phyloP scores from a whole-genome alignment of 2,888 invertebrate species.

The Ectobius pallidus region DNA sequence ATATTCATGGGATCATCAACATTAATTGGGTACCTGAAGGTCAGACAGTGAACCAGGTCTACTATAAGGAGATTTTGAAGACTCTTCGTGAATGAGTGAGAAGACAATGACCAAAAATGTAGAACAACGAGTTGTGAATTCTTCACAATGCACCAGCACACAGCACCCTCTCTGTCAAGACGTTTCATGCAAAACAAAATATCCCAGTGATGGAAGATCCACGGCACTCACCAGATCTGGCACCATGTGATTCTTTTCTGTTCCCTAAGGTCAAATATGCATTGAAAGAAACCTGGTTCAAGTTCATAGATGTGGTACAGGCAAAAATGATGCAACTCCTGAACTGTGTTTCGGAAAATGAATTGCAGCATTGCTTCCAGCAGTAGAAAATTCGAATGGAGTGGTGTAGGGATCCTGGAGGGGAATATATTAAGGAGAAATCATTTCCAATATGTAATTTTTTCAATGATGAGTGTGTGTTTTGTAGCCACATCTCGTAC shows the following conservation, averaged over 20 bases:
- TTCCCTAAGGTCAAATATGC: constrained; percentile 1
- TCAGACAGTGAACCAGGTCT: background rate
- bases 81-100: background rate
- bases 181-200: background rate
- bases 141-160: background rate
- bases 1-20: background rate
- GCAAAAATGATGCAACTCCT: constrained; percentile 9
- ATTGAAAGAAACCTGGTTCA: background rate
- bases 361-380: background rate
- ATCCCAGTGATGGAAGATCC: constrained; percentile 2
- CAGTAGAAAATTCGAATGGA: too few relatives aligned
- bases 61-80: constrained; percentile 2
- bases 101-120: background rate
- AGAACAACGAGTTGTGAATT: background rate
- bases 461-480: too few relatives aligned
- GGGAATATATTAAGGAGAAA: too few relatives aligned
- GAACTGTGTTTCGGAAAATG: background rate
- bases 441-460: too few relatives aligned
- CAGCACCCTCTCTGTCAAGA: background rate
- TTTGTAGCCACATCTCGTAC: background rate
- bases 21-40: background rate
- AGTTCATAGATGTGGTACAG: background rate
- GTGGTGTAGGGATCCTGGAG: too few relatives aligned
- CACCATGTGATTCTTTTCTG: constrained; percentile 3
- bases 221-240: background rate